phyloP scores from a whole-genome alignment of 2,113 vertebrate species.

The Xerus inauris region DNA sequence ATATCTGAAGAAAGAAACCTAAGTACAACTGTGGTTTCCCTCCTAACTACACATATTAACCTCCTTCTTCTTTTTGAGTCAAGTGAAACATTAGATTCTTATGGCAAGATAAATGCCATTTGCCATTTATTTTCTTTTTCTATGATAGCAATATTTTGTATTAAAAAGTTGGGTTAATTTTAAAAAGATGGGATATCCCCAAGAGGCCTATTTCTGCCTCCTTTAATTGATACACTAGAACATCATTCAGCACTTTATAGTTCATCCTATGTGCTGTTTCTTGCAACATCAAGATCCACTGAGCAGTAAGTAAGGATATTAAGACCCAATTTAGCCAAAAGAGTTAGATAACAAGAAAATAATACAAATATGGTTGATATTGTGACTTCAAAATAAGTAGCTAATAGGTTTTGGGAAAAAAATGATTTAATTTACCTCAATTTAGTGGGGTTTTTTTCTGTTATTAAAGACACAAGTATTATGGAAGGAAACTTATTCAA shows the following conservation, averaged over 20 bases:
- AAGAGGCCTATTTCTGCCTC: not conserved
- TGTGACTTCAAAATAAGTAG: not conserved
- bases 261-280: not conserved
- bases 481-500: constrained; percentile 15
- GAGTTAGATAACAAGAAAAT: not conserved
- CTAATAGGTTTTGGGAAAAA: not conserved
- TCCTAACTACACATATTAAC: not conserved
- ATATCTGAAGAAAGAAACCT: constrained; percentile 17
- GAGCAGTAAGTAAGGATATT: not conserved
- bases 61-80: constrained; percentile 14
- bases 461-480: not conserved
- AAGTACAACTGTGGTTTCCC: not conserved
- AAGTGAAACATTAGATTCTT: not conserved
- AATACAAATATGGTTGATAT: not conserved
- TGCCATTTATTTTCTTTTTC: not conserved
- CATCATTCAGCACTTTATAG: not conserved
- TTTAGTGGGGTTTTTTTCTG: not conserved
- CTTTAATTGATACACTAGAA: not conserved
- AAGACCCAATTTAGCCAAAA: not conserved
- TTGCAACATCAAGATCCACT: not conserved
- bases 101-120: not conserved
- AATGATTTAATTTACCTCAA: not conserved
- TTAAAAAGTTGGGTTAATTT: not conserved
- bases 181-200: not conserved
- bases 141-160: not conserved